Percentiles rank a stretch among this genome's conserved stretches.
Conservation (phyloP, 2,113 vertebrate genomes). For the Ivindomyrus marchei region DNA sequence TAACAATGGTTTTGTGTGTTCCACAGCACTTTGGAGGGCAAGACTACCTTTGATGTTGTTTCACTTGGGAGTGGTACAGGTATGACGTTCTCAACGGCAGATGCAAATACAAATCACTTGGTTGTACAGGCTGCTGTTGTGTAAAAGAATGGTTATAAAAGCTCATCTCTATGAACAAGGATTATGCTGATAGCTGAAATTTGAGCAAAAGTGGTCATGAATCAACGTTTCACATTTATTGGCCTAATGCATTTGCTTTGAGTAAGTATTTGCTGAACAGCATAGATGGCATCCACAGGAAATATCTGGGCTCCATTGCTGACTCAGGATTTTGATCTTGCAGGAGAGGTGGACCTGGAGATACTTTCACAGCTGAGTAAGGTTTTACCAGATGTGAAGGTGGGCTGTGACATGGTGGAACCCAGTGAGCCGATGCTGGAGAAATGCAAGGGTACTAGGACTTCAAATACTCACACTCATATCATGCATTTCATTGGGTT, state of each 20-base stretch:
- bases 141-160: not conserved
- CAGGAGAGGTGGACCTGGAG: conserved; percentile 72
- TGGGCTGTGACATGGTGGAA: conserved; percentile 38
- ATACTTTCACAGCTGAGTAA: conserved; percentile 53
- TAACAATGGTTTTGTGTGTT: conserved; percentile 1
- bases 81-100: conserved; percentile 27
- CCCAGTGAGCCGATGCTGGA: conserved; percentile 57
- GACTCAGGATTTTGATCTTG: conserved; percentile 9
- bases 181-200: not conserved
- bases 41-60: conserved; percentile 61
- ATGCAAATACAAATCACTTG: not conserved
- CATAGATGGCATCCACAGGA: not conserved
- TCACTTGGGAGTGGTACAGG: conserved; percentile 77
- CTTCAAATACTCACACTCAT: not conserved
- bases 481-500: not conserved
- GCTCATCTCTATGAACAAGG: not conserved
- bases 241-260: not conserved
- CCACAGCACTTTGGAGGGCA: conserved; percentile 65
- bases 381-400: not conserved
- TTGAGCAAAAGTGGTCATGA: not conserved
- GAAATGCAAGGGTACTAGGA: conserved; percentile 63
- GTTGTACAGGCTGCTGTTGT: not conserved
- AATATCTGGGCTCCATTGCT: not conserved
- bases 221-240: not conserved
- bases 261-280: not conserved